Evolutionary conservation across 2,797 vertebrate genomes (phyloP), one percentile per base, ranked within the genome.

Genomic region (Siniperca obscura): DNA sequence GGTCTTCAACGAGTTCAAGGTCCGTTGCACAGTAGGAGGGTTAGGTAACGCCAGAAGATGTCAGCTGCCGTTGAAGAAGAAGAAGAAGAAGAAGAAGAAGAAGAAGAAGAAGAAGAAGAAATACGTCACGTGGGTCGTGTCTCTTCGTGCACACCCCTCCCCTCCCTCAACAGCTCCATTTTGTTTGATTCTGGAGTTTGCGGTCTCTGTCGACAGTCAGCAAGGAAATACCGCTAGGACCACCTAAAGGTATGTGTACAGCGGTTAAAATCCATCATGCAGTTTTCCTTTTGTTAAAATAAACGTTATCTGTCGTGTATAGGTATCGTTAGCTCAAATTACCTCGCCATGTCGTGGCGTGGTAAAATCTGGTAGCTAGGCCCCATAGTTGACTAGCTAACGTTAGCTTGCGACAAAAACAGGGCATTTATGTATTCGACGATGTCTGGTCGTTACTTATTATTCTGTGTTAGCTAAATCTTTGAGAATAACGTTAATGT

Each of bases 121-220:
- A 36, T 7, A 36, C 40, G 40, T 42, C 83, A 88, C 79, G 56
- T 70, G 81, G 46, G 5, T n/a, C 10, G 12, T 55, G 22, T 17
- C 30, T 19, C 22, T 25, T 44, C 42, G 53, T 25, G 11, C 30
- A 30, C 30, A 30, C 9, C 17, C 60, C 81, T 78, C 74, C 34
- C 80, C 82, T 80, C 74, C 42, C 55, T 36, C 6, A 21, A 60
- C 16, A 7, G n/a, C 83, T 76, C 94, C 94, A 94, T 94, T 94
- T 94, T 94, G 93, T 92, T 87, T 90, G 38, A 48, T 79, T 81
- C 66, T n/a, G 25, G 14, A n/a, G 19, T 71, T 40, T 53, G 56
- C 72, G 36, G 16, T 48, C 27, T 17, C 27, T 12, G n/a, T 80
- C 44, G 78, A 66, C 74, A 71, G 27, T 17, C 40, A 19, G 30